Evolutionary conservation across 1,140 invertebrate genomes (phyloP), one percentile per base, ranked within the genome.

Genomic region (Drosophila miranda): DNA sequence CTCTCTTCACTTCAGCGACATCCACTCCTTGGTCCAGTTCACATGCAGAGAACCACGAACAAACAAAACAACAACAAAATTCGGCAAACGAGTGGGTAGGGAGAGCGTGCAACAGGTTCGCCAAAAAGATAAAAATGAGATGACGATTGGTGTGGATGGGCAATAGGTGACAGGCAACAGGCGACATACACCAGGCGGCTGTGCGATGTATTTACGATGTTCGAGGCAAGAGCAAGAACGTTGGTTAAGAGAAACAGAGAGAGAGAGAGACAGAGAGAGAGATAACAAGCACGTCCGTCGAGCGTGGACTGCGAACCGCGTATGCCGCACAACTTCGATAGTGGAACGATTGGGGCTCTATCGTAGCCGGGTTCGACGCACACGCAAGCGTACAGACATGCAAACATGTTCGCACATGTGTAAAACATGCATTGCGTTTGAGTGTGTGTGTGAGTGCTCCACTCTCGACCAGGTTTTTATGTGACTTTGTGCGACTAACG

Each of bases 251-350:
- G 34, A 19, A 21, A 54, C 75, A 14, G 26, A 26, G 38, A 38
- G 34, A 44, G 23, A 23, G 11, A 45, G 28, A 56, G 59, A 6
- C 50, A 23, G 21, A 3, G 23, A 5, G 38, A 23, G 16, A 62
- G 61, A 66, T 16, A 63, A 43, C 44, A 28, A 64, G 58, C 48
- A 86, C 81, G 81, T 81, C 81, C 64, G 82, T 74, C 64, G 68
- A 56, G 64, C 52, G 66, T 74, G 82, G 81, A 62, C 69, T 69
- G 70, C 74, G 52, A 81, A 78, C 84, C 64, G 73, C 57, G 58
- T 81, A 70, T 84, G 81, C 58, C 44, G 58, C 77, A 54, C 54
- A 55, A 73, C 77, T 76, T 66, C 64, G 55, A 52, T 61, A 43
- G 45, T 63, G 45, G 60, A 63, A 58, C 11, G 51, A 51, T 64